Base-by-base conservation (phyloP, 2,113 vertebrate species). In the Vicugna pacos region DNA sequence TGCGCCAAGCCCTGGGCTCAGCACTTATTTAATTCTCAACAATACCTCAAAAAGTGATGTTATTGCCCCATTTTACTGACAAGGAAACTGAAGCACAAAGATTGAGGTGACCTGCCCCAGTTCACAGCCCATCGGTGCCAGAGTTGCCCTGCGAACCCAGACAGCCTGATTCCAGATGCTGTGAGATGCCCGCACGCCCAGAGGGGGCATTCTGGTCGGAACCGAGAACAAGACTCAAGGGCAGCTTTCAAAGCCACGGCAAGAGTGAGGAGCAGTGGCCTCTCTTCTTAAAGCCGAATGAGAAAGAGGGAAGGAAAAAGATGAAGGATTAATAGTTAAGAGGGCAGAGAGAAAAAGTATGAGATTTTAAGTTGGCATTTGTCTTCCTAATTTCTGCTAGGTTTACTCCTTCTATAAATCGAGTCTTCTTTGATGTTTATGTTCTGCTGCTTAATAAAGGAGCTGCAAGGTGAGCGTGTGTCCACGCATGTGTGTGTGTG, bases 141-240 rank as follows among this genome's bases (percentile, higher is more conserved):
- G 60, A 46, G 16, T 10, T 35, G 26, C 16, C 42, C 75, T 58
- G 11, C 3, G 58, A 84, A 52, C 32, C 48, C 84, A 73, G n/a
- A 50, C 69, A 46, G 79, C 60, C 90, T 48, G 42, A 26, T 16
- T 58, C 67, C 30, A 17, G 38, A 56, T 10, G 8, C 52, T 32
- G 15, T 3, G 22, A 6, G 24, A 17, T 1, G 38, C 17, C 35
- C 7, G n/a, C 15, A 2, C 1, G 5, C 11, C 13, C 15, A 1
- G 16, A 83, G 56, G 64, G 48, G 60, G 22, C 38, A 1, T n/a
- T 70, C 48, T 6, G 28, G n/a, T 30, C n/a, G 5, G 38, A 60
- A 56, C 28, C 0, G 10, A 79, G 38, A 82, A 28, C 6, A 9
- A 72, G 73, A 64, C 32, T 42, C 83, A 52, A 73, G 60, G 52